phyloP scores from a whole-genome alignment of 2,113 vertebrate genomes.

The Gallinago paraguaiae region DNA sequence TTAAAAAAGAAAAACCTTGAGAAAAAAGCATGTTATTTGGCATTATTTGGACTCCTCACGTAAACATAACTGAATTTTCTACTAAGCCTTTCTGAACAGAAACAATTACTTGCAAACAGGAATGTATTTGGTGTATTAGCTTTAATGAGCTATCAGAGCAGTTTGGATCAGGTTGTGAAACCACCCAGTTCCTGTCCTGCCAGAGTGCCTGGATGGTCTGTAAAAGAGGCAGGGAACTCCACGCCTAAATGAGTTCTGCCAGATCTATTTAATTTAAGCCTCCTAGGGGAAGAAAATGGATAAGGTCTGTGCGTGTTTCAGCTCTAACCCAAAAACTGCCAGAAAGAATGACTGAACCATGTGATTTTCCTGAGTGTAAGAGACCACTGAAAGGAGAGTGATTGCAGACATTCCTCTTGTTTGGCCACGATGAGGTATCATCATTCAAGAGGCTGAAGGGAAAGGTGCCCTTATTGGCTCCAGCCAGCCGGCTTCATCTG shows the following conservation, averaged over 20 bases:
- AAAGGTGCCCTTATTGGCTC: too few species aligned
- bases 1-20: not conserved
- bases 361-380: not conserved
- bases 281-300: not conserved
- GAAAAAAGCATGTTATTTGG: not conserved
- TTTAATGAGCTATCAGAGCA: not conserved
- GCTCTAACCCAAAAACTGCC: not conserved
- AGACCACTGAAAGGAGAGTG: not conserved
- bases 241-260: not conserved
- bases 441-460: not conserved
- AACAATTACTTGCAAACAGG: not conserved
- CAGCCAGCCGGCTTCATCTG: not conserved
- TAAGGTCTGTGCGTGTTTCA: not conserved
- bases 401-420: accelerated
- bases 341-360: not conserved
- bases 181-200: not conserved
- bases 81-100: not conserved
- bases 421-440: not conserved
- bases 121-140: not conserved
- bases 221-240: not conserved
- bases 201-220: not conserved
- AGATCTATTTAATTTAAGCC: not conserved
- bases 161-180: not conserved
- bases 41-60: not conserved
- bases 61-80: not conserved